Percentiles rank a stretch among this genome's conserved stretches.
These are phyloP conservation scores for Nephrotoma appendiculata DNA, from an alignment of 2,888 invertebrate genomes.

Conservation along the genomic window DNA sequence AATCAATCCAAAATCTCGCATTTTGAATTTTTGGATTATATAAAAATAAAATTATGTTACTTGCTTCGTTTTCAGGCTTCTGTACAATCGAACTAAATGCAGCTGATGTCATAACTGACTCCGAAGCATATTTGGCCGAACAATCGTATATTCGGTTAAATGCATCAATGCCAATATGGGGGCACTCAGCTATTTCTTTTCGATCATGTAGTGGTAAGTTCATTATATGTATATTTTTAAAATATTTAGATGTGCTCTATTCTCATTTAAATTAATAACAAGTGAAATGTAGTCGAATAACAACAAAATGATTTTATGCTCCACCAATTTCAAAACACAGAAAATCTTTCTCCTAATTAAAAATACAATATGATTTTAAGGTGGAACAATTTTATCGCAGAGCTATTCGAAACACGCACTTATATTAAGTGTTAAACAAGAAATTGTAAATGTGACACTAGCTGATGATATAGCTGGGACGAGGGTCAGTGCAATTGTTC, in stretches of 20 bases:
- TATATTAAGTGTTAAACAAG: conserved; percentile 43
- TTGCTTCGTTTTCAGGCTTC: not conserved
- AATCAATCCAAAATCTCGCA: too few species aligned
- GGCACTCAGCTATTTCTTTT: not conserved
- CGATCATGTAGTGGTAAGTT: not conserved
- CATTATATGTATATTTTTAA: not conserved
- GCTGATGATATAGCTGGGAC: conserved; percentile 33
- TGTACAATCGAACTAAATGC: not conserved
- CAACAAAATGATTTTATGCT: not conserved
- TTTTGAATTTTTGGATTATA: too few species aligned
- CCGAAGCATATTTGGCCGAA: not conserved
- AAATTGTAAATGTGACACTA: conserved; percentile 43
- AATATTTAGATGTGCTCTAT: not conserved
- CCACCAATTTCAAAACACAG: not conserved
- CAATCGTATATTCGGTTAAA: not conserved
- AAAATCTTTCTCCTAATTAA: conserved; percentile 3
- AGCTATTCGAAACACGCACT: conserved; percentile 47
- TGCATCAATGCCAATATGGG: not conserved
- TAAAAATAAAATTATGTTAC: too few species aligned
- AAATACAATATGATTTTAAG: conserved; percentile 26
- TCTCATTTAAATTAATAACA: not conserved
- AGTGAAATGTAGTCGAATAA: not conserved
- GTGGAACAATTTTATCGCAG: conserved; percentile 56
- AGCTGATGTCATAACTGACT: not conserved
- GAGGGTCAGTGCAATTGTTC: conserved; percentile 46